Evolutionary conservation across 2,888 invertebrate genomes (phyloP), one percentile per base, ranked within the genome.

Genomic region (Acanthopleura granulata): DNA sequence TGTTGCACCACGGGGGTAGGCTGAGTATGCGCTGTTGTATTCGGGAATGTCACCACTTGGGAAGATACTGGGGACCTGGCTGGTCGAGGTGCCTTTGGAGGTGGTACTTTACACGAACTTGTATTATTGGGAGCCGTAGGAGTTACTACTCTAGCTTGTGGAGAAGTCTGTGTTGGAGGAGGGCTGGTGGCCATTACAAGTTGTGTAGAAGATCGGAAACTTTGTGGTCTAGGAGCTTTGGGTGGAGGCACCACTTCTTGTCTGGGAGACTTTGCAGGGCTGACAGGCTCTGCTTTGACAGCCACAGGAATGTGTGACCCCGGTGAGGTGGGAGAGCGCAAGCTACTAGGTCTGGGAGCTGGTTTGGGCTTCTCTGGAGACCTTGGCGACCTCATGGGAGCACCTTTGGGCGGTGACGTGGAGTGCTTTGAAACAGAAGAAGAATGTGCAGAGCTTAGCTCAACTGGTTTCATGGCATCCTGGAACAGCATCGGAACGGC

Each of bases 401-500:
- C 57, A n/a, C 57, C 12, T 57, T 57, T 22, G 18, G 22, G 18
- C 57, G 57, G 57, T 40, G 40, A 40, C 9, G 40, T 40, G 9
- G 40, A 40, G 9, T 6, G 4, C 40, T 40, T 40, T 40, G 40
- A 40, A n/a, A n/a, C n/a, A n/a, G n/a, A n/a, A 15, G 14, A 15
- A 22, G 57, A 57, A 12, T 57, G 57, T n/a, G 18, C 12, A 6
- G 18, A 22, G 22, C 12, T 12, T 57, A 57, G 22, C 22, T 57
- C 57, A 27, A 22, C 25, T 6, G 66, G 66, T 14, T 27, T 66
- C 66, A 66, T 27, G 16, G 66, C 66, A 16, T 66, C 66, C 29
- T 66, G 66, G 29, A 66, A 66, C 3, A 66, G 29, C 66, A 66
- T 66, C 25, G 66, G 66, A 27, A 66, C 29, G 14, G 66, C 25